Evolutionary conservation across 2,888 invertebrate genomes (phyloP), one percentile per base, ranked within the genome.

Genomic region (Notodonta ziczac): DNA sequence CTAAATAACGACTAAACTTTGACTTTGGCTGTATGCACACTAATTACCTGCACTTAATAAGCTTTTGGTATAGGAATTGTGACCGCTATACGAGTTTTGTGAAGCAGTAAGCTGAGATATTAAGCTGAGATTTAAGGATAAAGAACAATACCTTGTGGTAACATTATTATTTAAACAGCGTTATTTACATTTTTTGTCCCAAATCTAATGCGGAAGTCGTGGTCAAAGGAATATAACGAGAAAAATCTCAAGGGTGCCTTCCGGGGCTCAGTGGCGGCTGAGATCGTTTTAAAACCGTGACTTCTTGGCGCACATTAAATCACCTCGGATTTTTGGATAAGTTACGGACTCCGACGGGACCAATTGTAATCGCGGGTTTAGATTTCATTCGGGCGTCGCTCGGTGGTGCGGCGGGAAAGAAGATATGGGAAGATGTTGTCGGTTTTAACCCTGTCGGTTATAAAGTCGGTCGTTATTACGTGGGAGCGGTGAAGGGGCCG

Each of bases 281-380:
- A 72, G 76, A 80, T 80, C 78, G 69, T 74, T 82, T 80, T 78
- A 81, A 82, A 74, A 75, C 74, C 68, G 60, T 70, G 70, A 73
- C 73, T 82, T 77, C 73, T 77, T 77, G 72, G 70, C 54, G 71
- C 70, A 78, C 77, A 81, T 85, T 87, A 86, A 86, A 87, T 86
- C 84, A 85, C 80, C 72, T 78, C 69, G 84, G 83, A 84, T 86
- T 87, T 86, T 85, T 82, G 77, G 81, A 81, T 83, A 86, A 83
- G 76, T 85, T 86, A 83, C 81, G 55, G 80, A 74, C 75, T 78
- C 82, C 76, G 62, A 62, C 58, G 82, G 78, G 84, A 80, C 74
- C 82, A 82, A 85, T 83, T 80, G 81, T 80, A 82, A 84, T 80
- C 81, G 78, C 74, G 67, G 70, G 77, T 77, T 80, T 75, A 77